phyloP scores from a whole-genome alignment of 2,888 invertebrate genomes.

The Drosophila anomalata region DNA sequence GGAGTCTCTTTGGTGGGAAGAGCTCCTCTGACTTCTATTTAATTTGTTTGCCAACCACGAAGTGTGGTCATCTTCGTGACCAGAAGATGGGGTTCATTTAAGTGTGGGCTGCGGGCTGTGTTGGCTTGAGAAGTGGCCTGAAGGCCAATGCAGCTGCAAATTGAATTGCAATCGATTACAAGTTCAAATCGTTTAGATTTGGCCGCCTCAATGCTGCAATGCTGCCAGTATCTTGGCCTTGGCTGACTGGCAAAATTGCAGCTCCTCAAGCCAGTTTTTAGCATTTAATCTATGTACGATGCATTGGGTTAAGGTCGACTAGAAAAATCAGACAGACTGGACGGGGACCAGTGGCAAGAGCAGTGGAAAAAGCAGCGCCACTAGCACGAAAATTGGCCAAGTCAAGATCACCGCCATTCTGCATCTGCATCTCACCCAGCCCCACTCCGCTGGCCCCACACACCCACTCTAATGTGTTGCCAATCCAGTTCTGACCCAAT shows the following conservation, averaged over 20 bases:
- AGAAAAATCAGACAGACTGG: conserved; percentile 69
- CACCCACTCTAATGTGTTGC: not conserved
- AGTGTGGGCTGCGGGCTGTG: not conserved
- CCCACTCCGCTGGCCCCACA: not conserved
- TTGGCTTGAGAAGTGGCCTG: conserved; percentile 8
- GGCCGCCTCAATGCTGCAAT: conserved; percentile 63
- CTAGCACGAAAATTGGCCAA: conserved; percentile 56
- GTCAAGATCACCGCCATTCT: conserved; percentile 14
- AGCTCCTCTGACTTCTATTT: conserved; percentile 11
- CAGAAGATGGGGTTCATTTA: not conserved
- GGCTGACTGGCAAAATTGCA: conserved; percentile 71
- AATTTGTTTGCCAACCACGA: conserved; percentile 52
- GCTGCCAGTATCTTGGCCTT: conserved; percentile 65
- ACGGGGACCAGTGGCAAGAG: conserved; percentile 44
- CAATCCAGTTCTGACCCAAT: conserved; percentile 17
- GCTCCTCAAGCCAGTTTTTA: conserved; percentile 57
- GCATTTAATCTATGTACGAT: conserved; percentile 73
- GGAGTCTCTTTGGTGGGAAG: conserved; percentile 46
- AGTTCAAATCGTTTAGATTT: conserved; percentile 76
- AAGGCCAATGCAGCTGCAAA: conserved; percentile 58
- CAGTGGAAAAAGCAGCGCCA: conserved; percentile 5
- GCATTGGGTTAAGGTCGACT: conserved; percentile 82
- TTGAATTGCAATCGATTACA: conserved; percentile 68
- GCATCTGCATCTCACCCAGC: not conserved
- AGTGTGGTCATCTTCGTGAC: conserved; percentile 26